A percentile compares a stretch with the other conserved stretches of the same genome.
Evolutionary conservation across 2,888 invertebrate species (phyloP).

Genomic region (Amphimallon solstitiale): DNA sequence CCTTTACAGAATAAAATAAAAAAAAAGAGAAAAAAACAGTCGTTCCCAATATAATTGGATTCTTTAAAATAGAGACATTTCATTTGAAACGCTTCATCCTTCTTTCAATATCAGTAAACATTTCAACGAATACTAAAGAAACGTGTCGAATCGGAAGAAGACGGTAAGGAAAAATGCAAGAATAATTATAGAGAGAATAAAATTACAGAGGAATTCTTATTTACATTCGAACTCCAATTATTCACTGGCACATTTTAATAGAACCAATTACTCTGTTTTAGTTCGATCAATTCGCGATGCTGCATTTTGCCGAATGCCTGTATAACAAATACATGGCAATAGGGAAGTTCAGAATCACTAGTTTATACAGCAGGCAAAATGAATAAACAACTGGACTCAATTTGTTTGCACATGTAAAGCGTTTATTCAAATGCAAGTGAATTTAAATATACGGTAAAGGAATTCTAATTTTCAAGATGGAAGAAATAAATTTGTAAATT

Average conservation of each 20-base stretch:
- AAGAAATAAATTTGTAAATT: no score
- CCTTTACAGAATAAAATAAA: background rate
- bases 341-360: background rate
- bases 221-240: slow-evolving; percentile 28
- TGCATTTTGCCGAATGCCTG: background rate
- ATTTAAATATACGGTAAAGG: slow-evolving; percentile 18
- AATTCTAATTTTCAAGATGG: background rate
- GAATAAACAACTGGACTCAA: slow-evolving; percentile 14
- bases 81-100: background rate
- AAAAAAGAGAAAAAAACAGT: background rate
- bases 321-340: slow-evolving; percentile 10
- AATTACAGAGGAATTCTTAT: slow-evolving; percentile 13
- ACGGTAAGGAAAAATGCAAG: background rate
- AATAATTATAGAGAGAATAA: slow-evolving; percentile 18
- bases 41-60: slow-evolving; percentile 4
- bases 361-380: background rate
- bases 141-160: background rate
- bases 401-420: slow-evolving; percentile 8
- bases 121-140: background rate
- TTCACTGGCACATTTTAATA: slow-evolving; percentile 20
- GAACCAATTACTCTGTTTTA: slow-evolving; percentile 21
- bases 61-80: background rate
- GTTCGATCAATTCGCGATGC: slow-evolving; percentile 19
- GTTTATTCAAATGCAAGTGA: slow-evolving; percentile 23
- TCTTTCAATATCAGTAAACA: background rate